These are phyloP conservation scores for Encarsia formosa DNA, from an alignment of 2,888 invertebrate species.

Conservation along the genomic window DNA sequence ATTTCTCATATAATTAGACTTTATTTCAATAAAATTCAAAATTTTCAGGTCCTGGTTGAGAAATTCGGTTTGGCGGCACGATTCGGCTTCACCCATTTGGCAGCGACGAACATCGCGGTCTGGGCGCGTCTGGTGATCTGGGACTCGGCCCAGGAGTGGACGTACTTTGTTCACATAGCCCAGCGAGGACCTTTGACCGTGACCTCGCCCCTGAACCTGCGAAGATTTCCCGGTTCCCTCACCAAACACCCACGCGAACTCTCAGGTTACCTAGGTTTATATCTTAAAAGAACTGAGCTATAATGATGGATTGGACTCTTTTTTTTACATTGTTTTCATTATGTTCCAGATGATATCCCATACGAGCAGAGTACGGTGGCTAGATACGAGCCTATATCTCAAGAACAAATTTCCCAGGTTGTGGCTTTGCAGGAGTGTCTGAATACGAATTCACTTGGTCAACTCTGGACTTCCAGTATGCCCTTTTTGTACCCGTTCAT, in stretches of 20 bases:
- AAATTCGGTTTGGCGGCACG: slow-evolving; percentile 54
- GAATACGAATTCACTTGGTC: slow-evolving; percentile 55
- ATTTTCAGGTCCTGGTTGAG: slow-evolving; percentile 53
- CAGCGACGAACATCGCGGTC: slow-evolving; percentile 56
- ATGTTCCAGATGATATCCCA: slow-evolving; percentile 20
- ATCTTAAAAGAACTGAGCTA: no score
- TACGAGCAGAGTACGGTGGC: slow-evolving; percentile 4
- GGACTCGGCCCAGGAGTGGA: slow-evolving; percentile 56
- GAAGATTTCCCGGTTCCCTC: slow-evolving; percentile 51
- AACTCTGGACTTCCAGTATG: slow-evolving; percentile 56
- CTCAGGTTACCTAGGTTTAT: slow-evolving; percentile 35
- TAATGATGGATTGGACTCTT: no score
- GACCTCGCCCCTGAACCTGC: slow-evolving; percentile 49
- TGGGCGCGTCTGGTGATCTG: slow-evolving; percentile 56
- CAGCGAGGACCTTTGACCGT: slow-evolving; percentile 43
- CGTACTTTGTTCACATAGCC: slow-evolving; percentile 52
- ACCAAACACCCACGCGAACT: slow-evolving; percentile 44
- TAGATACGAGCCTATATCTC: slow-evolving; percentile 50
- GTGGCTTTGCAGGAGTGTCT: slow-evolving; percentile 54
- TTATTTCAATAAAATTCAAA: neutral
- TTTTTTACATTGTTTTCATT: neutral
- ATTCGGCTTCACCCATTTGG: slow-evolving; percentile 56
- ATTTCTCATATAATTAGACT: neutral
- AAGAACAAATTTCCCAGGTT: slow-evolving; percentile 53
- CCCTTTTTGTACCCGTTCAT: slow-evolving; percentile 57